Base-by-base conservation (phyloP, 2,888 invertebrate species). In the Acanthococcus lagerstroemiae region DNA sequence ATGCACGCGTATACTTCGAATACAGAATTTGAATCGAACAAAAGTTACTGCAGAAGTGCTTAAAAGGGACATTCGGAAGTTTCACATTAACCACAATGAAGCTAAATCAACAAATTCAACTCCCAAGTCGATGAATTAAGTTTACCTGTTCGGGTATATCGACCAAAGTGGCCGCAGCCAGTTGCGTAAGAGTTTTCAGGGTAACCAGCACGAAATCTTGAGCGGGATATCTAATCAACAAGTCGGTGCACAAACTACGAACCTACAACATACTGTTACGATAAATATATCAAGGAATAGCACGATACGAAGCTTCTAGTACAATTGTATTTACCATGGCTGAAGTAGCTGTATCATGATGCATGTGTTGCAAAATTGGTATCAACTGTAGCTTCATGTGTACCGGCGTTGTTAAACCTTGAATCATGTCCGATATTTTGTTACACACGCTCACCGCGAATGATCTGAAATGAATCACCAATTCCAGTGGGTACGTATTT, bases 391-490 rank as follows among this genome's bases (percentile, higher is more conserved):
- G 79, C 75, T 96, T 91, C 79, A 94, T 87, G 66, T 92, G 90
- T 3, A 93, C 88, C 0, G 95, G 93, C 0, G 95, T 94, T 65
- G 91, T 88, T 72, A 94, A 84, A 46, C 92, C 90, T 74, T 90
- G 88, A 70, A 96, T 93, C 94, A 95, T 95, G 71, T 92, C 89
- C 0, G 93, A 90, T 63, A 97, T 85, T 76, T 95, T 95, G 71
- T 90, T 90, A 74, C 94, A 95, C 86, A 96, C 93, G 67, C 91
- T 91, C 22, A 91, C 87, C 1, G 95, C 94, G 82, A 96, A 96
- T n/a, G 89, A 83, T 76, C 90, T 90, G 75, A 21, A 78, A 80
- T 55, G 69, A 67, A 57, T 67, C 68, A 67, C 19, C 21, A 22
- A 68, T 12, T 37, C 15, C 15, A 56, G 2, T n/a, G n/a, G n/a